Evolutionary conservation across 2,888 invertebrate species (phyloP), one percentile per base, ranked within the genome.

Genomic region (Tholera decimalis): DNA sequence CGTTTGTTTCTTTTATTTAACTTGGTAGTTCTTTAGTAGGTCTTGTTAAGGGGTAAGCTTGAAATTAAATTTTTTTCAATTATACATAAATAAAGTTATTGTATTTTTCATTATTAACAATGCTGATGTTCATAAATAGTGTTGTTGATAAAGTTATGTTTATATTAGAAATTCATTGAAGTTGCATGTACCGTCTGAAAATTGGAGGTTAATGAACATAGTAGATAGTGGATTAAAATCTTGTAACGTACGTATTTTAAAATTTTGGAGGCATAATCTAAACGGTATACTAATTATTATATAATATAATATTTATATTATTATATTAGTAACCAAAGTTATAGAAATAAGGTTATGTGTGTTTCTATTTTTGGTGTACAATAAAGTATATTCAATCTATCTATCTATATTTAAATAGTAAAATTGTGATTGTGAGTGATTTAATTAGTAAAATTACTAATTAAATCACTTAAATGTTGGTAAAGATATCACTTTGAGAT

Each of bases 391-490:
- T n/a, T n/a, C n/a, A n/a, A n/a, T n/a, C n/a, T n/a, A n/a, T n/a
- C n/a, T n/a, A n/a, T n/a, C n/a, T n/a, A n/a, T n/a, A n/a, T n/a
- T n/a, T n/a, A n/a, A n/a, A n/a, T n/a, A n/a, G n/a, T n/a, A n/a
- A n/a, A n/a, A n/a, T n/a, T n/a, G n/a, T n/a, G n/a, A n/a, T n/a
- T n/a, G n/a, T n/a, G n/a, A n/a, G n/a, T n/a, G n/a, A n/a, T n/a
- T n/a, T n/a, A 37, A 43, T 49, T 28, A 13, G 7, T 24, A 30
- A n/a, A 15, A 1, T 24, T 44, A 28, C 18, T 39, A 37, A 35
- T 63, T 33, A 63, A 47, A 26, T 50, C 4, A n/a, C 8, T 46
- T 24, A 20, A 9, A 22, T 51, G 8, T 30, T 37, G 6, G 24
- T 13, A 66, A 37, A 26, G 5, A 33, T 3, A 13, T 8, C 6